Evolutionary conservation across 2,797 vertebrate species (phyloP), one percentile per base, ranked within the genome.

Genomic region (Alosa sapidissima): DNA sequence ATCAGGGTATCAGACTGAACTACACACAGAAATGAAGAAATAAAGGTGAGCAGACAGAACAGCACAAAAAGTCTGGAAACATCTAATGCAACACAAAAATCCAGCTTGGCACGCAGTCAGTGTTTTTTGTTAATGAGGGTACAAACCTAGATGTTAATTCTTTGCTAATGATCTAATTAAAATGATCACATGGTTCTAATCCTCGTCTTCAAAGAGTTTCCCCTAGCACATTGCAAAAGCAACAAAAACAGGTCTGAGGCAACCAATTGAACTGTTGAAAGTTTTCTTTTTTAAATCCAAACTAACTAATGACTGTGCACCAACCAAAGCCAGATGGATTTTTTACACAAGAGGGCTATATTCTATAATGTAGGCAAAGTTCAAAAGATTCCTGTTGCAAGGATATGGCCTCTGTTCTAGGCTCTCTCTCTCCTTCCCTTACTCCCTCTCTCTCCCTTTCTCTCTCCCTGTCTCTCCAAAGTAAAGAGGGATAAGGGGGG

Each of bases 181-280:
- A 95, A 93, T 90, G 89, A 95, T 95, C 93, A 95, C 93, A 94
- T 93, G 93, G 93, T 93, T 94, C 93, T 94, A 94, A 95, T 95
- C 91, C 92, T 86, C 88, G 90, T 92, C 93, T 94, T 95, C 93
- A 94, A 94, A 95, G 91, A 90, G 88, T 87, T 88, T 88, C 88
- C 81, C 84, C 68, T 89, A 88, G 87, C 89, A 88, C 90, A 83
- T 89, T 89, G 92, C 89, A 88, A 91, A 92, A 91, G 85, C 85
- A 85, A 85, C 84, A 85, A 90, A 89, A 86, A 91, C 88, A 89
- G 88, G 91, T 91, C 90, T 88, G 88, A 92, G 89, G 88, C 88
- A 52, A 91, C 81, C 89, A 91, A 92, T 85, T 91, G 87, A 92
- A 92, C 87, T 82, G 88, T 84, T 90, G 55, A 88, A 91, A 89